Conservation (phyloP, 1,140 invertebrate species). For the Drosophila nikananu region DNA sequence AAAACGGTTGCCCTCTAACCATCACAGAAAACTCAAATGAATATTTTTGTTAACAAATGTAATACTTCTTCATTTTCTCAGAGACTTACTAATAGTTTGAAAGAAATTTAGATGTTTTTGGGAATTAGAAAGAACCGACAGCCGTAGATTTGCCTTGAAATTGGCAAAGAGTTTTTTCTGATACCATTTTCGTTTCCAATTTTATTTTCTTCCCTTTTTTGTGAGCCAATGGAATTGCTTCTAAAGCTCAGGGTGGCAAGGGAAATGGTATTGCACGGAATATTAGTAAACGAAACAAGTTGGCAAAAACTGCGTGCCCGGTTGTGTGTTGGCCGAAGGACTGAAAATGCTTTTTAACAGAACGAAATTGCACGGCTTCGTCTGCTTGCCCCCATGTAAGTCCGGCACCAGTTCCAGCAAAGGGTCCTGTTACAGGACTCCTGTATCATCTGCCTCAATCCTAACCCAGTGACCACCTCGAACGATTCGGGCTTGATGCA, state of each 20-base stretch:
- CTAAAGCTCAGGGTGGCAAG: conserved; percentile 26
- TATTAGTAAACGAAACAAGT: conserved; percentile 68
- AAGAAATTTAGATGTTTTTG: neutral
- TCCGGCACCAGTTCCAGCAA: conserved; percentile 16
- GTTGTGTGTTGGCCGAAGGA: conserved; percentile 47
- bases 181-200: conserved; percentile 37
- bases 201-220: conserved; percentile 13
- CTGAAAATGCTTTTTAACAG: conserved; percentile 72
- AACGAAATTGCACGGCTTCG: conserved; percentile 33
- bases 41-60: neutral
- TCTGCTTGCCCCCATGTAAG: conserved; percentile 22
- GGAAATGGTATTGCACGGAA: conserved; percentile 32
- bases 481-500: conserved; percentile 78
- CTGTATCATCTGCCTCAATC: conserved; percentile 50
- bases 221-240: conserved; percentile 42
- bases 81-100: neutral
- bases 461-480: conserved; percentile 26
- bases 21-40: neutral
- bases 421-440: conserved; percentile 24
- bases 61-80: neutral
- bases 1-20: neutral
- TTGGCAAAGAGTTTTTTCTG: conserved; percentile 39
- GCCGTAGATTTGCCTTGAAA: conserved; percentile 6
- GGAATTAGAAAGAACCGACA: neutral
- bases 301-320: conserved; percentile 42